Evolutionary conservation across 2,113 vertebrate species (phyloP), one percentile per base, ranked within the genome.

Genomic region (Ptilorrhoa leucosticta): DNA sequence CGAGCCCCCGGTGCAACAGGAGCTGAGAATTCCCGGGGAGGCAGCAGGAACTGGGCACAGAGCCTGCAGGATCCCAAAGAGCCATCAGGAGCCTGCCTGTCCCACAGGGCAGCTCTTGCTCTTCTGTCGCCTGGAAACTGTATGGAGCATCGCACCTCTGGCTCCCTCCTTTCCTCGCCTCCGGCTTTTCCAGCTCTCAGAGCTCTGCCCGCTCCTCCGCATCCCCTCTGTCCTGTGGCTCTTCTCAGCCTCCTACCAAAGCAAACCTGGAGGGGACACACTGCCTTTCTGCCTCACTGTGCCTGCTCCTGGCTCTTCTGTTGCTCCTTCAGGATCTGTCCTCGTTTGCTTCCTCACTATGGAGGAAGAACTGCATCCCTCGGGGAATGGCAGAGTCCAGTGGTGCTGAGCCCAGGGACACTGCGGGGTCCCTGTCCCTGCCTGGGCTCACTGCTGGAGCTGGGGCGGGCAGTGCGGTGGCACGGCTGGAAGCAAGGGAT

Each of bases 301-400:
- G 95, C 82, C 96, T 96, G 88, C 93, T 93, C 70, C 89, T 89
- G 47, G 68, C 56, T 82, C 90, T 73, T 78, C 33, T 86, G 37
- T 44, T 93, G 77, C 69, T 66, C 85, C 39, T 85, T 75, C 10
- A 28, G 64, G 83, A 89, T 78, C 80, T 89, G 48, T 91, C 87
- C 63, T 77, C 15, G 0, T 92, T 86, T 79, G 30, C 19, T 93
- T 84, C 82, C 69, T 33, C 15, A 4, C 68, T 45, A 7, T 3
- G 7, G 44, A 81, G 45, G 70, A 75, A 68, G 39, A 76, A 48
- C 61, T 47, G 7, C 71, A 27, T 58, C 48, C n/a, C 14, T 6
- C 0, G 6, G 53, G 66, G 31, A 73, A 39, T 0, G 2, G 50
- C 47, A 39, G 81, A 75, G 56, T 44, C n/a, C n/a, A 13, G 8